phyloP scores from a whole-genome alignment of 2,888 invertebrate species.

The Minunthozetes semirufus region DNA sequence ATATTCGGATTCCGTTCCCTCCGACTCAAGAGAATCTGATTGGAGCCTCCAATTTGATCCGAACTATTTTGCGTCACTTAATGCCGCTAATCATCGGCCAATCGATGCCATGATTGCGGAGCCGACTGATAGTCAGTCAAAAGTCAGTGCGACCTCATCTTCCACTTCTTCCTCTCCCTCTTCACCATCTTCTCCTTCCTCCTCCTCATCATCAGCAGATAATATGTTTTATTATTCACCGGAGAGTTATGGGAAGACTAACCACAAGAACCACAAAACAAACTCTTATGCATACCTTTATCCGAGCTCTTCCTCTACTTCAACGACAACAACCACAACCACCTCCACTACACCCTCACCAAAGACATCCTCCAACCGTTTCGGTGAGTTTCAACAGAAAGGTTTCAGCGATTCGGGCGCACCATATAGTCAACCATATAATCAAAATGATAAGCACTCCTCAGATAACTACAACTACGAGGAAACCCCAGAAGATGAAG shows the following conservation, averaged over 20 bases:
- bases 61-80: conserved; percentile 33
- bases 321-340: background rate
- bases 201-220: background rate
- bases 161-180: background rate
- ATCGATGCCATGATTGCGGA: background rate
- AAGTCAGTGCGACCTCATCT: background rate
- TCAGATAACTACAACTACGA: background rate
- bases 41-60: conserved; percentile 29
- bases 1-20: background rate
- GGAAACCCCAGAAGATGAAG: background rate
- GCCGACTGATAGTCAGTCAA: background rate
- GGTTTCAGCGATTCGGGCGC: background rate
- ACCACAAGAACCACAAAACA: conserved; percentile 30
- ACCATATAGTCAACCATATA: too few relatives aligned
- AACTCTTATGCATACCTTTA: background rate
- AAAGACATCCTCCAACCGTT: background rate
- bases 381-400: background rate
- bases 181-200: background rate
- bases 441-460: background rate
- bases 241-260: conserved; percentile 28
- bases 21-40: background rate
- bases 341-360: background rate
- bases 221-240: conserved; percentile 31
- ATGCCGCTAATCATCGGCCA: conserved; percentile 33
- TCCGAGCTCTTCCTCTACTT: background rate